Percentiles rank a stretch among this genome's conserved stretches.
These are phyloP conservation scores for Mustela lutreola DNA, from an alignment of 2,113 vertebrate genomes.

Conservation along the genomic window DNA sequence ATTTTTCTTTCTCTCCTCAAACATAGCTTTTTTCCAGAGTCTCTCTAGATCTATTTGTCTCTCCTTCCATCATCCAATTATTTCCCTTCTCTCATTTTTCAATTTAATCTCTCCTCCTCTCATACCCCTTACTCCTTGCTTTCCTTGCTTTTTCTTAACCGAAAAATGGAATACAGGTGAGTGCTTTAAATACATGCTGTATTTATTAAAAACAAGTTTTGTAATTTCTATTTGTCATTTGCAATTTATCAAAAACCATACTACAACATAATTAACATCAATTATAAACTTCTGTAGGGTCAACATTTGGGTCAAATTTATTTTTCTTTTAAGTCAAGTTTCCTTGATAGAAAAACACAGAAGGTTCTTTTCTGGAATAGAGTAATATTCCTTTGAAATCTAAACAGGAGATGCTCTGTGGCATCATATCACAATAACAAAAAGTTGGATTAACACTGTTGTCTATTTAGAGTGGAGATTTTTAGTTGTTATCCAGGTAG, in stretches of 20 bases:
- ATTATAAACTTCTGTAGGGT: background rate
- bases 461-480: background rate
- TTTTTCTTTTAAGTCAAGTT: background rate
- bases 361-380: background rate
- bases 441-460: background rate
- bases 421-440: background rate
- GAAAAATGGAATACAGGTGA: background rate
- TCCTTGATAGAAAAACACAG: background rate
- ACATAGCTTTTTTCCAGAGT: background rate
- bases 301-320: background rate
- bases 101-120: background rate
- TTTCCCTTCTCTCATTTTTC: background rate
- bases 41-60: background rate
- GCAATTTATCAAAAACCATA: background rate
- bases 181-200: background rate
- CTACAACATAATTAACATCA: background rate
- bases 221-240: background rate
- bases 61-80: background rate
- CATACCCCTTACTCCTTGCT: background rate
- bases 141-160: background rate
- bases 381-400: background rate
- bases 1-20: background rate
- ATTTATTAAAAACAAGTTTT: background rate
- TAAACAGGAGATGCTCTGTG: background rate
- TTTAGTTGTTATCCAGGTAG: background rate